Evolutionary conservation across 2,797 vertebrate genomes (phyloP), one percentile per base, ranked within the genome.

Genomic region (Acropternis orthonyx): DNA sequence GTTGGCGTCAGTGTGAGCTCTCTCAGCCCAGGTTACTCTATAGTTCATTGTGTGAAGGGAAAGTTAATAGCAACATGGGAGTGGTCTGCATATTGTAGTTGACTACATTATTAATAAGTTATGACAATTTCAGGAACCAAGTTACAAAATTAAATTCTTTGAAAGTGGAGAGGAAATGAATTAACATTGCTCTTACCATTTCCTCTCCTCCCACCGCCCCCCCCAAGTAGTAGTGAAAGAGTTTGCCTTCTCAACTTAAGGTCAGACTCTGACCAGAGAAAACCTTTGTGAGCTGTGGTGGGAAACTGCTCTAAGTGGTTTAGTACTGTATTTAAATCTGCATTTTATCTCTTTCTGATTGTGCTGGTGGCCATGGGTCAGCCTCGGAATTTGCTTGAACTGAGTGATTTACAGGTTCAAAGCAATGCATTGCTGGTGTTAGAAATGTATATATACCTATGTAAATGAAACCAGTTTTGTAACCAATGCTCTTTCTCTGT

Each of bases 291-390:
- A 85, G 14, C 21, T 80, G 27, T 78, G 46, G n/a, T 69, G 73
- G 72, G 61, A 76, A 17, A 39, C 72, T 85, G 79, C 83, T 84
- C 7, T 65, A 30, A 58, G 55, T 81, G 27, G 12, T 81, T 89
- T 92, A 77, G 54, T 79, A 63, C 61, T 5, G 3, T 55, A 39
- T 92, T 74, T 74, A 74, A 43, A 54, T 68, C 63, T 85, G 52
- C n/a, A 32, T 75, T 93, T 96, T 96, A 94, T 95, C 87, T 88
- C 63, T 82, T 87, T 88, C 81, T 89, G 85, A 85, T 96, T 93
- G 56, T 4, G 1, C 23, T 71, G 28, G 9, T 85, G 74, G 59
- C 73, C 89, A 82, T 94, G 81, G 85, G 56, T 94, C 85, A 85
- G 56, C 41, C 48, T 89, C 32, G 39, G 85, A 41, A 56, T 91